Evolutionary conservation across 2,797 vertebrate genomes (phyloP).

Genomic region (Thamnophis elegans): DNA sequence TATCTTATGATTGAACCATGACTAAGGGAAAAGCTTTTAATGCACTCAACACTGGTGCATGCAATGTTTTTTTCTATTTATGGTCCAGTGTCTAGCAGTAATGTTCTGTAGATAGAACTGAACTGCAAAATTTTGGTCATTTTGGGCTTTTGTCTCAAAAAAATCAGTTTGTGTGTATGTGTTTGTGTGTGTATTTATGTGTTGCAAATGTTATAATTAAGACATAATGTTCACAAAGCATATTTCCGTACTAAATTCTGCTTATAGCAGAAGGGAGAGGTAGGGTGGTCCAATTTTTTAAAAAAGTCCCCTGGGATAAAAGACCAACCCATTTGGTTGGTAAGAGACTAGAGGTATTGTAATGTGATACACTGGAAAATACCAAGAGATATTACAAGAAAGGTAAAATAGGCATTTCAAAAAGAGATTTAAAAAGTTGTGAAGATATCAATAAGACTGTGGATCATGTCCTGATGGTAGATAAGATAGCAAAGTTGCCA

Average conservation of each 20-base stretch:
- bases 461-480: neutral
- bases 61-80: neutral
- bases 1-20: slow-evolving; percentile 3
- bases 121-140: neutral
- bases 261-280: slow-evolving; percentile 4
- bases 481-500: neutral
- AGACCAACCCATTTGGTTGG: neutral
- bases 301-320: neutral
- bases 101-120: neutral
- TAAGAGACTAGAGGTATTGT: neutral
- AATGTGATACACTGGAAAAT: neutral
- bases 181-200: neutral
- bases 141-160: neutral
- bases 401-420: neutral
- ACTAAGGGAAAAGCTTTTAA: slow-evolving; percentile 26
- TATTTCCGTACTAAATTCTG: fast-evolving
- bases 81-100: neutral
- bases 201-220: neutral
- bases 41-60: slow-evolving; percentile 4
- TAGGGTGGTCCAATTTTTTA: neutral
- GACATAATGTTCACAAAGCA: neutral
- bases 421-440: neutral
- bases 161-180: neutral
- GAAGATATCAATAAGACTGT: fast-evolving
- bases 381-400: neutral